phyloP scores from a whole-genome alignment of 1,140 invertebrate genomes.

The Parapsyche elsis region DNA sequence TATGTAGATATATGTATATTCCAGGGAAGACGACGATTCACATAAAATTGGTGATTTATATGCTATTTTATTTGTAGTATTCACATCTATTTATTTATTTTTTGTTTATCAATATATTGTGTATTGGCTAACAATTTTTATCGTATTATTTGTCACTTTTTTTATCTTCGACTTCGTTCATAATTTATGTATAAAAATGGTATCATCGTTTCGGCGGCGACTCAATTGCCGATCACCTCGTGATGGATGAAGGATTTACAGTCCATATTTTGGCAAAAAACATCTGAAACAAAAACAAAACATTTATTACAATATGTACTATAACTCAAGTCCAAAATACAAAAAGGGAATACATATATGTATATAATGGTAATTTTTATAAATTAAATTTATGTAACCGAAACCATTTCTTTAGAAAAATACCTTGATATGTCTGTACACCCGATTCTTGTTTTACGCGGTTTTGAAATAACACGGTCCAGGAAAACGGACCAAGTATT shows the following conservation, averaged over 20 bases:
- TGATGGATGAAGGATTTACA: not conserved
- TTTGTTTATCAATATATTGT: too few relatives aligned
- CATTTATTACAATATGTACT: not conserved
- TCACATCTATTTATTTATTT: constrained; percentile 18
- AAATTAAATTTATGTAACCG: too few relatives aligned
- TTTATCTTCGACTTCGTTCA: not conserved
- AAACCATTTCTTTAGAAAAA: too few relatives aligned
- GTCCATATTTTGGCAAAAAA: constrained; percentile 23
- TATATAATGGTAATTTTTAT: too few relatives aligned
- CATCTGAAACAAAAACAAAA: constrained; percentile 37
- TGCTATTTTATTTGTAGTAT: not conserved
- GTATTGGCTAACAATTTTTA: not conserved
- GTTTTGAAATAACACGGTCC: too few relatives aligned
- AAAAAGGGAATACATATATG: too few relatives aligned
- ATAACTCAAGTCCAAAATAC: too few relatives aligned
- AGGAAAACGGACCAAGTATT: too few relatives aligned
- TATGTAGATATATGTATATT: not conserved
- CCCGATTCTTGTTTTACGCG: too few relatives aligned
- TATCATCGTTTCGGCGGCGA: not conserved
- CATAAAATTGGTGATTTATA: constrained; percentile 1
- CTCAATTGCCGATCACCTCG: constrained; percentile 26
- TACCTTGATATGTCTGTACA: too few relatives aligned
- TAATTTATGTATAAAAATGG: constrained; percentile 23
- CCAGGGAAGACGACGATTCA: constrained; percentile 47
- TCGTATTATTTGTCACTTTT: constrained; percentile 9